Evolutionary conservation across 2,797 vertebrate species (phyloP).

Genomic region (Alcedo quadribrachys): DNA sequence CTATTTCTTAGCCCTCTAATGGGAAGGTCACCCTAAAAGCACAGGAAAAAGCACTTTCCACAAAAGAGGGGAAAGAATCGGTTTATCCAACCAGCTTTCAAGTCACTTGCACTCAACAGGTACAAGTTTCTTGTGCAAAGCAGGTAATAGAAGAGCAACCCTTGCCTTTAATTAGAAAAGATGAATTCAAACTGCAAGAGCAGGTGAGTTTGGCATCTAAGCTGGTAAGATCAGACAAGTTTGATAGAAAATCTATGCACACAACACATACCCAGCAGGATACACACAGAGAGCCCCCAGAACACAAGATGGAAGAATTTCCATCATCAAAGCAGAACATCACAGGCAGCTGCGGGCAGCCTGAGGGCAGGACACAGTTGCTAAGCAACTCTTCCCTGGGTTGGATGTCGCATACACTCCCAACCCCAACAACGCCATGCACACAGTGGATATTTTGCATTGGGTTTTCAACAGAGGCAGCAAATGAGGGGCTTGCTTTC

Average conservation of each 20-base stretch:
- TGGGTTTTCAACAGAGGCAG: neutral
- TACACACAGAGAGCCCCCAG: constrained; percentile 33
- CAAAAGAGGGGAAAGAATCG: neutral
- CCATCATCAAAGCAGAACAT: constrained; percentile 70
- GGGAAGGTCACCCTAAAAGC: neutral
- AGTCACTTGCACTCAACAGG: neutral
- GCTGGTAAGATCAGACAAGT: constrained; percentile 56
- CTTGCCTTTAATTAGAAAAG: constrained; percentile 27
- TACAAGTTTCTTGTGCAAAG: neutral
- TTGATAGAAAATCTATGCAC: constrained; percentile 56
- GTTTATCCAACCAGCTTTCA: neutral
- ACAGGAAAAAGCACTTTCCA: neutral
- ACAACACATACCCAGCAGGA: constrained; percentile 45
- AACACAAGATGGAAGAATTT: constrained; percentile 69
- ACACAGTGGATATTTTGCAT: neutral
- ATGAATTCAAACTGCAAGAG: constrained; percentile 5
- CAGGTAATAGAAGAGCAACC: neutral
- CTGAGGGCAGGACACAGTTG: constrained; percentile 72
- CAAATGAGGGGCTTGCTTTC: neutral
- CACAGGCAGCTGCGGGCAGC: constrained; percentile 57
- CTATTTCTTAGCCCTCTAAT: neutral
- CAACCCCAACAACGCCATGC: neutral
- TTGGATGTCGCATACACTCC: constrained; percentile 32
- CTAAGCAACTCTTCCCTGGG: constrained; percentile 67
- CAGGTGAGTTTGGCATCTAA: constrained; percentile 43